Conservation (phyloP, 2,888 invertebrate species). For the Melieria crassipennis region DNA sequence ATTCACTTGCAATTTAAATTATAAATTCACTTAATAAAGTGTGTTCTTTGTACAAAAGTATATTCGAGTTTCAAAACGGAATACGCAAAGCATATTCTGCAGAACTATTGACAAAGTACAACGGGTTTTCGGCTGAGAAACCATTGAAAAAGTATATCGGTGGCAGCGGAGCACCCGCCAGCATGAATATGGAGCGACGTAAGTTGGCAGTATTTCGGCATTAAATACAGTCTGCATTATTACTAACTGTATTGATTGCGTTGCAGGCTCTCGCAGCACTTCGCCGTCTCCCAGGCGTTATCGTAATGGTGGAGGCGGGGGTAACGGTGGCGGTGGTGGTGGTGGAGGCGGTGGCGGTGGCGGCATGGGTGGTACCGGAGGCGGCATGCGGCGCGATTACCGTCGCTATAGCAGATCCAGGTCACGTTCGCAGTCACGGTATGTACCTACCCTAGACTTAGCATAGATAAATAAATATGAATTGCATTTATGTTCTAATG, state of each 20-base stretch:
- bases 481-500: neutral
- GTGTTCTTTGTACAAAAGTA: too few species aligned
- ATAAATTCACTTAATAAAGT: too few species aligned
- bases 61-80: too few species aligned
- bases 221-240: too few species aligned
- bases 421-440: conserved; percentile 58
- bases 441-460: conserved; percentile 16
- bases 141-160: neutral
- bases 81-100: too few species aligned
- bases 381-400: conserved; percentile 51
- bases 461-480: neutral
- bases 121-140: neutral
- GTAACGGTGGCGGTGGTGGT: conserved; percentile 35
- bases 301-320: conserved; percentile 49
- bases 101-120: neutral
- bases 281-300: conserved; percentile 45
- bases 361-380: conserved; percentile 35
- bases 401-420: conserved; percentile 62
- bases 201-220: conserved; percentile 12
- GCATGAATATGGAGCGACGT: conserved; percentile 36
- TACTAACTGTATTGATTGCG: neutral
- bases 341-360: conserved; percentile 39
- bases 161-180: neutral
- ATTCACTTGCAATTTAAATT: too few species aligned
- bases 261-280: conserved; percentile 49